phyloP scores from a whole-genome alignment of 2,113 vertebrate genomes.

The Tragelaphus buxtoni region DNA sequence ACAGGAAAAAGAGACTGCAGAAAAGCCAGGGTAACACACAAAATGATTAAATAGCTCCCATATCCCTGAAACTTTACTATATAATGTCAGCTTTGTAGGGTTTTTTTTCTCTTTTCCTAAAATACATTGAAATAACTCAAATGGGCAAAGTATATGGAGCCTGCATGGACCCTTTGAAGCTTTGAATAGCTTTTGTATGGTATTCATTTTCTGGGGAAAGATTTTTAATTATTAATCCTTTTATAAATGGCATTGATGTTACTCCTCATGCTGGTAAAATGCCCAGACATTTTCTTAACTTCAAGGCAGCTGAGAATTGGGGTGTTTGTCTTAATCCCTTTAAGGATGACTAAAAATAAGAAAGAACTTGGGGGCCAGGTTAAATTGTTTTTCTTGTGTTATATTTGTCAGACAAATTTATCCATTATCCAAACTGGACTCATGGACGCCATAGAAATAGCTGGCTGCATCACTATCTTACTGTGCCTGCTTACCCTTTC shows the following conservation, averaged over 20 bases:
- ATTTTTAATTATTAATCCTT: slow-evolving; percentile 41
- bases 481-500: too few relatives aligned
- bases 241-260: background rate
- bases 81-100: slow-evolving; percentile 59
- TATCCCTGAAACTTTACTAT: slow-evolving; percentile 56
- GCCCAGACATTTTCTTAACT: background rate
- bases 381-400: background rate
- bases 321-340: background rate
- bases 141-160: slow-evolving; percentile 24
- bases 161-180: slow-evolving; percentile 44
- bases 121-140: slow-evolving; percentile 66
- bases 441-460: background rate
- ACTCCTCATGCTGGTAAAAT: background rate
- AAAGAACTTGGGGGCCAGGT: background rate
- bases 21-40: slow-evolving; percentile 59
- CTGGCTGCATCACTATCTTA: background rate
- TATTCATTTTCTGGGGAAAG: background rate
- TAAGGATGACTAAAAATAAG: background rate
- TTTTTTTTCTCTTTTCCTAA: background rate
- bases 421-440: background rate
- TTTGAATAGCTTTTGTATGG: slow-evolving; percentile 47
- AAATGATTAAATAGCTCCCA: slow-evolving; percentile 66
- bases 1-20: slow-evolving; percentile 61
- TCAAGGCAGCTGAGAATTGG: background rate
- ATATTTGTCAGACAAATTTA: background rate